Evolutionary conservation across 2,888 invertebrate species (phyloP), one percentile per base, ranked within the genome.

Genomic region (Dryadula phaetusa): DNA sequence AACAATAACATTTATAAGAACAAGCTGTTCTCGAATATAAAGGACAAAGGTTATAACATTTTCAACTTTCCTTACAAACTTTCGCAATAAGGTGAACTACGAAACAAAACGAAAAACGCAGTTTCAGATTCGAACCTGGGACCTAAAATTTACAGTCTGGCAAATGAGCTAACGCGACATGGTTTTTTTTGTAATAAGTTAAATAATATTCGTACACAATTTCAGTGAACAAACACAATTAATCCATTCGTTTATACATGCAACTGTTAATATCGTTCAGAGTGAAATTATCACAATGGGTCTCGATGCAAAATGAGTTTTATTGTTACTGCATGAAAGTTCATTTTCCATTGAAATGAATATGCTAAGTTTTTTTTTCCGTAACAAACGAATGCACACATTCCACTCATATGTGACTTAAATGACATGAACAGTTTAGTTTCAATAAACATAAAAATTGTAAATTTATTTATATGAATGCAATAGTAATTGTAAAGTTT

Each of bases 201-300:
- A 58, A 69, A 58, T 62, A 66, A 62, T 44, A 56, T 25, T 53
- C 64, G 60, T 60, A 34, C 60, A 64, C 54, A 62, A 44, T 44
- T 58, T 20, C 25, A 62, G 46, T 67, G 54, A 64, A 46, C 63
- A 67, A 67, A 64, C 53, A 46, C 61, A 64, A 67, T 71, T 69
- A 69, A 64, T 67, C 47, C 53, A 54, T 47, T 62, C 65, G 66
- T 60, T 65, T 66, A 64, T 49, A 71, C 70, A 62, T 66, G 69
- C 61, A 64, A 66, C 25, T 60, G 54, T 64, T 66, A 65, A 66
- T 67, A 69, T 63, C 34, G 72, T 72, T 37, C 66, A 75, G 74
- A 76, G 76, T 75, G 75, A 76, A 75, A 76, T 67, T 71, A 3
- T 22, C 25, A 49, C 12, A 20, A 54, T 18, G 7, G n/a, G 16